Conservation (phyloP, 1,140 invertebrate species). For the Xylocopa sonorina region DNA sequence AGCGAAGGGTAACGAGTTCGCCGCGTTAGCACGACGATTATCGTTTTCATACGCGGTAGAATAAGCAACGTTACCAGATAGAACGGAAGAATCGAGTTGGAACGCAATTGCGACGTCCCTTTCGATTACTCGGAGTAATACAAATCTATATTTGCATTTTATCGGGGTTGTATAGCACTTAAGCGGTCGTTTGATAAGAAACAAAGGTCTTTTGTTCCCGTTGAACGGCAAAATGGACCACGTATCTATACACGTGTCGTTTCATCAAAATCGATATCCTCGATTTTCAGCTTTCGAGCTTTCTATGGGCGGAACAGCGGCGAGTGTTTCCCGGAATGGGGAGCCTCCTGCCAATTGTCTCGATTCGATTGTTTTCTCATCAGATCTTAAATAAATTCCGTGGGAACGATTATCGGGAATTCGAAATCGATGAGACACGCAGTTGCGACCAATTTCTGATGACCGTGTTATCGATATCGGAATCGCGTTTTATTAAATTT, state of each 20-base stretch:
- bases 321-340: background rate
- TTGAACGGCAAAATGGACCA: constrained; percentile 1
- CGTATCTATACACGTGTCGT: constrained; percentile 14
- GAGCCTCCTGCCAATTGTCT: background rate
- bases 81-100: constrained; percentile 8
- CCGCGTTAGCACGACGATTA: constrained; percentile 6
- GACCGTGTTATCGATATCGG: background rate
- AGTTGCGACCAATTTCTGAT: background rate
- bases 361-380: background rate
- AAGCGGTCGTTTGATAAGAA: constrained; percentile 9
- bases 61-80: constrained; percentile 3
- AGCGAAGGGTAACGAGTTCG: background rate
- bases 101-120: background rate
- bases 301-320: constrained; percentile 1
- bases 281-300: constrained; percentile 34
- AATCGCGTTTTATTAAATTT: background rate
- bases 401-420: background rate
- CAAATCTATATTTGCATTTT: constrained; percentile 20
- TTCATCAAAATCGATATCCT: constrained; percentile 36
- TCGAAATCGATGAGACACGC: background rate
- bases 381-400: constrained; percentile 9
- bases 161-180: background rate
- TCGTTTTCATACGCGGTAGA: background rate
- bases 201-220: constrained; percentile 27
- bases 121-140: background rate